Evolutionary conservation across 2,797 vertebrate genomes (phyloP).

Genomic region (Linurgus olivaceus): DNA sequence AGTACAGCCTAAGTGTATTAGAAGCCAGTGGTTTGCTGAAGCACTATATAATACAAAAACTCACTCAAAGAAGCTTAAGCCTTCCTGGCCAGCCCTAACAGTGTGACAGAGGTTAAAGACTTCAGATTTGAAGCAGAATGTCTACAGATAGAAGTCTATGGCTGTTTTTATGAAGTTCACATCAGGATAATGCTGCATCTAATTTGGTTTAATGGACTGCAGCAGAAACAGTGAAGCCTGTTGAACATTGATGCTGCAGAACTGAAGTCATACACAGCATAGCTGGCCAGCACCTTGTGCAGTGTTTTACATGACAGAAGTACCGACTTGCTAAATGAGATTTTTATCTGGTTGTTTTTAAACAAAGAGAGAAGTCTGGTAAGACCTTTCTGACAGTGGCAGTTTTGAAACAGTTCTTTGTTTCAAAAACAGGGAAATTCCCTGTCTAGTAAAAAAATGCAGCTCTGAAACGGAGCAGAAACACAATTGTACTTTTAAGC

Average conservation of each 20-base stretch:
- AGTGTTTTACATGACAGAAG: not conserved
- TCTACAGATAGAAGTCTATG: not conserved
- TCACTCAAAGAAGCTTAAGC: accelerated
- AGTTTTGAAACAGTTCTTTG: not conserved
- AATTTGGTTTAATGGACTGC: not conserved
- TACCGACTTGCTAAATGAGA: not conserved
- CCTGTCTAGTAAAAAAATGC: not conserved
- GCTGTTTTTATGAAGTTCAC: not conserved
- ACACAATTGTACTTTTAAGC: not conserved
- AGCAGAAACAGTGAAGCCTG: not conserved
- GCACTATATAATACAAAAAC: not conserved
- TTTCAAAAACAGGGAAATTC: accelerated
- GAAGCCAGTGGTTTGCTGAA: not conserved
- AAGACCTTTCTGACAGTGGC: not conserved
- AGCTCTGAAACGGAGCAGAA: not conserved
- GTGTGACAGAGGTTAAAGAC: not conserved
- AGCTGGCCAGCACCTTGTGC: not conserved
- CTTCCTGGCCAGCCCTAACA: not conserved
- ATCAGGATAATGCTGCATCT: not conserved
- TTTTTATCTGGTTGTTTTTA: not conserved
- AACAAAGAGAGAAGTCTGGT: not conserved
- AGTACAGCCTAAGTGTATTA: not conserved
- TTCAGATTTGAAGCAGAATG: not conserved
- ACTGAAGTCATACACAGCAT: not conserved
- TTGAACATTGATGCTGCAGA: not conserved